Evolutionary conservation across 2,888 invertebrate genomes (phyloP), one percentile per base, ranked within the genome.

Genomic region (Megalurothrips usitatus): DNA sequence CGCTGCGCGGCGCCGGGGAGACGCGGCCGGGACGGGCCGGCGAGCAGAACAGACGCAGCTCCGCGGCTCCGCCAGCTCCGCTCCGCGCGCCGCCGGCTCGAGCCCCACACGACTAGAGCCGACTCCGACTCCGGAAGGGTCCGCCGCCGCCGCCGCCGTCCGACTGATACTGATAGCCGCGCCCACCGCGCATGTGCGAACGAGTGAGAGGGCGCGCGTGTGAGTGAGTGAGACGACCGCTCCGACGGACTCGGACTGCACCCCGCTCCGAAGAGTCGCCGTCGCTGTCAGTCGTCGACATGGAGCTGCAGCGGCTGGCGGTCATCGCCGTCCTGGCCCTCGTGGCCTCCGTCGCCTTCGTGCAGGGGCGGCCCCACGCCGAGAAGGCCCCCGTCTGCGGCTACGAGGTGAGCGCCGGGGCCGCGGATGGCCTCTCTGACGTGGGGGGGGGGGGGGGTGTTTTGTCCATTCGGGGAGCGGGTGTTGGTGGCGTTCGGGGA

Each of bases 351-450:
- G 58, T 17, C 58, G 58, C 14, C 19, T 0, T 26, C 68, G 68
- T 75, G 23, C 26, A 26, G 23, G 68, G 68, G 23, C 68, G 68
- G 23, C 68, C 68, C 68, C 68, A 75, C 68, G 26, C 23, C 23
- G 68, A 75, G 23, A 75, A 75, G 26, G 26, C 23, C 23, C 68
- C 68, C 68, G 68, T 75, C 68, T 75, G 68, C 26, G 68, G 68
- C 23, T 75, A 75, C 68, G 68, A 75, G 23, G 68, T 75, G 23
- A 26, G 68, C 34, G 6, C 34, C 34, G 6, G 6, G 34, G 34
- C 34, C 34, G 34, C 34, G 34, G n/a, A n/a, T n/a, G n/a, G n/a
- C n/a, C n/a, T n/a, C n/a, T n/a, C n/a, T n/a, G n/a, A n/a, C n/a
- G n/a, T n/a, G n/a, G n/a, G n/a, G n/a, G n/a, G n/a, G n/a, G n/a